A percentile compares a stretch with the other conserved stretches of the same genome.
Evolutionary conservation across 2,113 vertebrate species (phyloP).

Genomic region (Sylvilagus bachmani): DNA sequence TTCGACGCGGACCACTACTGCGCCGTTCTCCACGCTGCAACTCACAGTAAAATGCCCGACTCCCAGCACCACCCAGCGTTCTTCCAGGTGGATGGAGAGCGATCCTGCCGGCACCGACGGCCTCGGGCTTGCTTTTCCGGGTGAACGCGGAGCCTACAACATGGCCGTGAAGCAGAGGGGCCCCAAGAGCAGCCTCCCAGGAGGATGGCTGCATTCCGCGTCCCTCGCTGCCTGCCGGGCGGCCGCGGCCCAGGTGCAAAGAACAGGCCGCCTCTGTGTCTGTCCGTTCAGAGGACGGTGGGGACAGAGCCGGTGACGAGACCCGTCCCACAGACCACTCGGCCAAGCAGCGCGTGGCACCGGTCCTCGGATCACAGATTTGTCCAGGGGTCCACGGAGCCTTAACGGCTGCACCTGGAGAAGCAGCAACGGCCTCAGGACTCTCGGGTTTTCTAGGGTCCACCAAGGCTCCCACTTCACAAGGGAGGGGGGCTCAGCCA

Average conservation of each 20-base stretch:
- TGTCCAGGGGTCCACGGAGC: slow-evolving; percentile 1
- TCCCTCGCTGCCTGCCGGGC: background rate
- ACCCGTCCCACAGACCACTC: too few species aligned
- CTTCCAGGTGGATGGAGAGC: background rate
- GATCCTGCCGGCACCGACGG: too few species aligned
- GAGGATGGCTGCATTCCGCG: background rate
- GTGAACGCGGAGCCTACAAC: background rate
- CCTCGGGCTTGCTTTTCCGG: background rate
- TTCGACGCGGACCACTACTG: background rate
- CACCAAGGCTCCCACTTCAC: too few species aligned
- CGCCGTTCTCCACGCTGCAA: background rate
- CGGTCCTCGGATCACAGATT: background rate
- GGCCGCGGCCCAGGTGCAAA: too few species aligned
- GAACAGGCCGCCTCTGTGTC: too few species aligned
- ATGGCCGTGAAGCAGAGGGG: accelerated
- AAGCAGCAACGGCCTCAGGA: too few species aligned
- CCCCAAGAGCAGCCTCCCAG: background rate
- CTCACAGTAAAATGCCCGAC: background rate
- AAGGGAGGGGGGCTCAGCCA: too few species aligned
- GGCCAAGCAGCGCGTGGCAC: too few species aligned
- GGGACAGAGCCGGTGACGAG: too few species aligned
- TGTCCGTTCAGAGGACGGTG: too few species aligned
- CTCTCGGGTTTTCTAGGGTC: too few species aligned
- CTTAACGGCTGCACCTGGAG: background rate
- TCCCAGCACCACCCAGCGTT: background rate